Evolutionary conservation across 1,140 invertebrate genomes (phyloP), one percentile per base, ranked within the genome.

Genomic region (Ylistrum balloti): DNA sequence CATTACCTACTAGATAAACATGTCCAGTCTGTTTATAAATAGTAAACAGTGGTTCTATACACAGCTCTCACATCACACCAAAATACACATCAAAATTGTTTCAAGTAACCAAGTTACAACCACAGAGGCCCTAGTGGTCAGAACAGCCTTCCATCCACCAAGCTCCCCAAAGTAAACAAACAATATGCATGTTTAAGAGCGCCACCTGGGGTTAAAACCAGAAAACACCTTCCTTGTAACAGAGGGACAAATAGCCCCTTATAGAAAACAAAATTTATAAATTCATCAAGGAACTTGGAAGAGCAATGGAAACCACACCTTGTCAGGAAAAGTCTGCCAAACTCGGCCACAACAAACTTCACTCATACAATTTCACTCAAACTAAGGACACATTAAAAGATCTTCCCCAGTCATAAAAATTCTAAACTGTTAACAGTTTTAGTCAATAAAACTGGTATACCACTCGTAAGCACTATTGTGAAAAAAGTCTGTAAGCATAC

Each of bases 51-150:
- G 3, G 13, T 15, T 56, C 45, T 38, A 38, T 38, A 38, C 22
- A 74, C 56, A 74, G 28, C 56, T 74, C 56, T 74, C 56, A 74
- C 56, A 74, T 74, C 56, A 74, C n/a, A 74, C 56, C 22, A 74
- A 3, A 74, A 74, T 17, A 74, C 56, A 74, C 56, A 22, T 74
- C 56, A 74, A 74, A 74, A 74, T 28, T 74, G 56, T 74, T n/a
- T 74, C n/a, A 3, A 74, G 17, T 74, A 56, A 56, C 56, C 13
- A 2, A 5, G 56, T 74, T 74, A 74, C 56, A 74, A 74, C 56
- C 56, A 74, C 5, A 5, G 5, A 74, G 22, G 56, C 56, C 56
- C 56, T n/a, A 74, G 56, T 74, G 56, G 56, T 22, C 56, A n/a
- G 56, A 74, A 38, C 17, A 5, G 5, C 0, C 56, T 74, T 38